Percentiles rank a stretch among this genome's conserved stretches.
Conservation (phyloP, 2,113 vertebrate genomes). For the Toxotes chatareus region DNA sequence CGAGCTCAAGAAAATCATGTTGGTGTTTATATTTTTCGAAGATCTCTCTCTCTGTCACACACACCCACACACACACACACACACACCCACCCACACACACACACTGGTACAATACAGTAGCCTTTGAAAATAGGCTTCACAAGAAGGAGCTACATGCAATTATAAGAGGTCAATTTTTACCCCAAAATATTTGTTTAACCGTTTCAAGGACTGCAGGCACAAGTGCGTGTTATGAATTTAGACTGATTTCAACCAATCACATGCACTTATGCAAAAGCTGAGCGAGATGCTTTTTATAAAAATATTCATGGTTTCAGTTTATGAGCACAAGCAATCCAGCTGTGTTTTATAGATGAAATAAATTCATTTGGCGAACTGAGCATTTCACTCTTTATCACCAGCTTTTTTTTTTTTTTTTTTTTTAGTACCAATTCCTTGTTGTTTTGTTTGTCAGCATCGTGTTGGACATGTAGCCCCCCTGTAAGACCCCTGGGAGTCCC, state of each 20-base stretch:
- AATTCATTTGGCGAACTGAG: slow-evolving; percentile 8
- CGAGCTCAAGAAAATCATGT: slow-evolving; percentile 41
- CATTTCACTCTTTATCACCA: not conserved
- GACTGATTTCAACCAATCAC: slow-evolving; percentile 33
- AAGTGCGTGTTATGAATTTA: slow-evolving; percentile 43
- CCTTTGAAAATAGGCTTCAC: slow-evolving; percentile 50
- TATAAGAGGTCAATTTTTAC: slow-evolving; percentile 50
- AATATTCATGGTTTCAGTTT: slow-evolving; percentile 49
- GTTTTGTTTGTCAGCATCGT: slow-evolving; percentile 4
- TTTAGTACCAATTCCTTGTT: slow-evolving; percentile 12
- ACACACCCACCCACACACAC: slow-evolving; percentile 33
- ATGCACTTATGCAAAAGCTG: not conserved
- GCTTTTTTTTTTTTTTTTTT: not conserved
- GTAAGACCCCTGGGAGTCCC: not conserved
- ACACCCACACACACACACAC: slow-evolving; percentile 27
- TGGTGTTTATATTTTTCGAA: slow-evolving; percentile 54
- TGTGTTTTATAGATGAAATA: slow-evolving; percentile 34
- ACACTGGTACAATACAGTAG: slow-evolving; percentile 41
- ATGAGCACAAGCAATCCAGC: slow-evolving; percentile 34
- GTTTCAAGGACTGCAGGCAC: slow-evolving; percentile 42
- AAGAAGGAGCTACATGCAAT: slow-evolving; percentile 47
- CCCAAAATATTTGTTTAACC: slow-evolving; percentile 58
- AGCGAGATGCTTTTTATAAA: slow-evolving; percentile 20
- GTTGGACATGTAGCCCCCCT: not conserved
- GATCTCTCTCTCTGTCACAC: slow-evolving; percentile 10